phyloP scores from a whole-genome alignment of 2,888 invertebrate genomes.

The Rhynchonema sp. region DNA sequence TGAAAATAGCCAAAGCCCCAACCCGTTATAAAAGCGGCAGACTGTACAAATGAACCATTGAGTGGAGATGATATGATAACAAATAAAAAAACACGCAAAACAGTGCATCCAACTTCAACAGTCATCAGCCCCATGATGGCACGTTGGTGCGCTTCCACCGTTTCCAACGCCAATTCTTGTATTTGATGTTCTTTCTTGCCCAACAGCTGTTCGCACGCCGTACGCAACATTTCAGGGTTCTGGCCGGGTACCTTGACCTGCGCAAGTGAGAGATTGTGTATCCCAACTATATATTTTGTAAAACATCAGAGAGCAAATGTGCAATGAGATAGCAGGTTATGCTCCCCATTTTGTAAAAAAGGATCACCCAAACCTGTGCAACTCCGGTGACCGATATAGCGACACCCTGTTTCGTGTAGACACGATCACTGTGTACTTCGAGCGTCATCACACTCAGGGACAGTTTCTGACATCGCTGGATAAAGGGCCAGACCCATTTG shows the following conservation, averaged over 20 bases:
- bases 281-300: too few relatives aligned
- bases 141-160: slow-evolving; percentile 75
- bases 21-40: too few relatives aligned
- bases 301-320: too few relatives aligned
- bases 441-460: slow-evolving; percentile 91
- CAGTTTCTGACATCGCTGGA: slow-evolving; percentile 46
- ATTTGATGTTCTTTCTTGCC: slow-evolving; percentile 52
- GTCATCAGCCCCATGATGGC: slow-evolving; percentile 95
- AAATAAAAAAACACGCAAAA: too few relatives aligned
- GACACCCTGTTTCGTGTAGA: slow-evolving; percentile 86
- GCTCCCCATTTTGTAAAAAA: too few relatives aligned
- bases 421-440: slow-evolving; percentile 80
- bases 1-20: too few relatives aligned
- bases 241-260: neutral
- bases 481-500: slow-evolving; percentile 85
- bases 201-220: neutral
- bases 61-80: too few relatives aligned
- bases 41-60: too few relatives aligned
- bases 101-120: too few relatives aligned
- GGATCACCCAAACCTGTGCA: slow-evolving; percentile 52
- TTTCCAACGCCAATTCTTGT: slow-evolving; percentile 71
- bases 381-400: slow-evolving; percentile 91
- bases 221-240: neutral
- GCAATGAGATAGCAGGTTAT: too few relatives aligned
- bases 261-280: neutral